Evolutionary conservation across 1,140 invertebrate genomes (phyloP).

Genomic region (Metaphire vulgaris): DNA sequence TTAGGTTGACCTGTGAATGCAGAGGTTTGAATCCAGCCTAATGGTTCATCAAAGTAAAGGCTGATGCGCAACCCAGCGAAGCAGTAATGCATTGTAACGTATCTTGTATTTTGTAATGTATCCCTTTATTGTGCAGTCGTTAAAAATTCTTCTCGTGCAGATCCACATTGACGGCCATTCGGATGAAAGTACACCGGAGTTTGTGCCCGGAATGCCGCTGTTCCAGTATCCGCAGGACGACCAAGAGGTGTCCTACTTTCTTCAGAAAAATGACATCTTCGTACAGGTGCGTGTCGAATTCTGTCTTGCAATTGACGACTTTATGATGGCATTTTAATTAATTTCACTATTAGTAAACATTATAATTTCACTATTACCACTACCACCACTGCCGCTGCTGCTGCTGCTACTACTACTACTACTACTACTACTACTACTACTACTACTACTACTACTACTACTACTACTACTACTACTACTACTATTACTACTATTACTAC

Average conservation of each 20-base stretch:
- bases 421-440: slow-evolving; percentile 8
- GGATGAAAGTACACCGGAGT: slow-evolving; percentile 31
- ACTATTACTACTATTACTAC: neutral
- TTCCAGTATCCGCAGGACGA: slow-evolving; percentile 33
- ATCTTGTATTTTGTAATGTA: neutral
- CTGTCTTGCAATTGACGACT: neutral
- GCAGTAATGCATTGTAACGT: neutral
- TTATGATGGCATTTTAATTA: neutral
- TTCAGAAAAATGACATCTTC: slow-evolving; percentile 38
- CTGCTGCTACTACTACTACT: slow-evolving; percentile 5
- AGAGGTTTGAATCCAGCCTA: neutral
- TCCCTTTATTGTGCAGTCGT: neutral
- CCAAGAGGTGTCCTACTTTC: slow-evolving; percentile 32
- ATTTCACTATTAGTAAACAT: neutral
- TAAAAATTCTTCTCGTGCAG: slow-evolving; percentile 30
- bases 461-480: slow-evolving; percentile 5
- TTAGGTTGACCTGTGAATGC: neutral
- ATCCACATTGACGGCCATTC: slow-evolving; percentile 40
- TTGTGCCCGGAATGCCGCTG: slow-evolving; percentile 27
- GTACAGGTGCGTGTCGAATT: slow-evolving; percentile 33
- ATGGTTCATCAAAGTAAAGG: too few relatives aligned
- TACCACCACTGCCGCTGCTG: neutral
- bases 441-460: slow-evolving; percentile 9
- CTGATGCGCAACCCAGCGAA: too few relatives aligned
- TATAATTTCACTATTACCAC: neutral